Percentiles rank a stretch among this genome's conserved stretches.
phyloP scores from a whole-genome alignment of 1,140 invertebrate species.

The Aricia agestis region DNA sequence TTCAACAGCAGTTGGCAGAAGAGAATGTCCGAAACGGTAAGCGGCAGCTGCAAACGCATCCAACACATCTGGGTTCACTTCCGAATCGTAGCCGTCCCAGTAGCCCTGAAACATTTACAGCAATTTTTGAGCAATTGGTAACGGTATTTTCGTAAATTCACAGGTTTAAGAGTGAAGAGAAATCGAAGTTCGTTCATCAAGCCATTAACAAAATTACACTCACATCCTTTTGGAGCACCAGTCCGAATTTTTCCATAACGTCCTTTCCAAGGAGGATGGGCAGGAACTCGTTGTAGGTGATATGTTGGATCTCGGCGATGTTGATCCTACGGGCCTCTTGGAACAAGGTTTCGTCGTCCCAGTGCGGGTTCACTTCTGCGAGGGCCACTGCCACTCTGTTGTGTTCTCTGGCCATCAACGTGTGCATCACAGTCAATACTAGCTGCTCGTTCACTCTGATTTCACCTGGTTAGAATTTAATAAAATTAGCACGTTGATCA shows the following conservation, averaged over 20 bases:
- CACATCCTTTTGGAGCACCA: slow-evolving; percentile 89
- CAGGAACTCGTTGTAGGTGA: slow-evolving; percentile 96
- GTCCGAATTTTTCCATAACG: slow-evolving; percentile 93
- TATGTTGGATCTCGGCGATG: slow-evolving; percentile 93
- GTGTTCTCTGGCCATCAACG: slow-evolving; percentile 91
- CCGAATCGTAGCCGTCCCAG: slow-evolving; percentile 92
- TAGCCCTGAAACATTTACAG: slow-evolving; percentile 79
- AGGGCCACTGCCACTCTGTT: slow-evolving; percentile 89
- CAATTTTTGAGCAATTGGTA: neutral
- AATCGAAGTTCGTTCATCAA: too few species aligned
- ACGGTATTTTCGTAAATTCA: too few species aligned
- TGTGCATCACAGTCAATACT: slow-evolving; percentile 93
- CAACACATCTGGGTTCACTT: slow-evolving; percentile 90
- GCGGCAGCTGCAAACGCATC: slow-evolving; percentile 92
- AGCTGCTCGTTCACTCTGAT: slow-evolving; percentile 96
- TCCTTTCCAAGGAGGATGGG: slow-evolving; percentile 95
- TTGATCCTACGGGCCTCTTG: slow-evolving; percentile 94
- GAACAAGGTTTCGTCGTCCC: slow-evolving; percentile 96
- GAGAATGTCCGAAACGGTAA: slow-evolving; percentile 92
- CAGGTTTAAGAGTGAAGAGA: too few species aligned
- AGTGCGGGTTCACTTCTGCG: slow-evolving; percentile 91
- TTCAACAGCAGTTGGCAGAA: slow-evolving; percentile 91
- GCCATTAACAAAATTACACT: neutral
- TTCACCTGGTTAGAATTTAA: slow-evolving; percentile 80
- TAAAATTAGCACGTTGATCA: too few species aligned